Base-by-base conservation (phyloP, 2,888 invertebrate genomes). In the Conchocele bisecta region DNA sequence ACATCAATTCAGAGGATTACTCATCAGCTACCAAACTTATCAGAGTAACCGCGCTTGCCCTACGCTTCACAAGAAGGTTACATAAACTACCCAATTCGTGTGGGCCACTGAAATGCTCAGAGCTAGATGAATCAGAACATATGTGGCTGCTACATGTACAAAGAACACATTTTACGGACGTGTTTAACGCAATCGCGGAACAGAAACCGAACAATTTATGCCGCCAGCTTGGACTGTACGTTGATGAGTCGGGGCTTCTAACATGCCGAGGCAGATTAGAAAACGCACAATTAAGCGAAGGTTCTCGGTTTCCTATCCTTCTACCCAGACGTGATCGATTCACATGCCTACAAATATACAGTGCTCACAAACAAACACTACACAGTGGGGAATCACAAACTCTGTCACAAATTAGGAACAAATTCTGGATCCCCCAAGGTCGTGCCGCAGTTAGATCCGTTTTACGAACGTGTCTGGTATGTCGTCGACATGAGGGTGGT, bases 341-440 rank as follows among this genome's bases (percentile, higher is more conserved):
- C 28, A 75, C 75, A 3, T 37, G 33, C n/a, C 26, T 75, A 11
- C 9, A 67, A 11, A 44, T 75, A 26, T 63, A 75, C 39, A 75
- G 44, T 29, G 26, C 26, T 24, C 70, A 75, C 44, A 63, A 59
- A 56, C 20, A 70, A 29, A 31, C 46, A 15, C 35, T 46, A 33
- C 67, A 70, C 41, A 63, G 61, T 29, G 75, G 61, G 29, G 56
- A 63, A 24, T 61, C 66, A 35, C 66, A 70, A 41, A 67, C 70
- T 59, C 44, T 70, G 20, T 31, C 46, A n/a, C 31, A 28, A n/a
- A 17, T 65, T 7, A 35, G 64, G 29, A 31, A 35, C 11, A 35
- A 44, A 33, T 57, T 46, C 28, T 61, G 67, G 72, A 58, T 72
- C 35, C 63, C 72, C 9, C 33, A 31, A 13, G 72, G 67, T n/a